These are phyloP conservation scores for Drepanosiphum platanoidis DNA, from an alignment of 2,888 invertebrate species.

Conservation along the genomic window DNA sequence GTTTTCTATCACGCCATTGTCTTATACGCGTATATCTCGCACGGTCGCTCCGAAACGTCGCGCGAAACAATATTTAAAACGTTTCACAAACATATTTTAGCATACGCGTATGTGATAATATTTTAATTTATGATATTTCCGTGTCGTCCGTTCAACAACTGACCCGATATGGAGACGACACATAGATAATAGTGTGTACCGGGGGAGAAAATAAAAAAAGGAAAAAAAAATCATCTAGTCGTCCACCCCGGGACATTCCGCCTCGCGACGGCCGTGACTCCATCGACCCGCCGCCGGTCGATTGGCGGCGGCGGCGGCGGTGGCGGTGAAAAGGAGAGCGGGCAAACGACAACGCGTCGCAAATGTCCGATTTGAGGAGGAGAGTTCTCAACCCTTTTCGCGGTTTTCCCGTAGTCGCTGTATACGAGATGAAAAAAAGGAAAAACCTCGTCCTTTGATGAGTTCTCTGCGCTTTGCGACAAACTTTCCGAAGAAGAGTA, in stretches of 20 bases:
- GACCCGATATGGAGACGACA: background rate
- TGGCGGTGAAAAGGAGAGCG: background rate
- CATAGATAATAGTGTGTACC: background rate
- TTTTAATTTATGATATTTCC: no score
- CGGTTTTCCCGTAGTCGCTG: background rate
- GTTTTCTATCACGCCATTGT: no score
- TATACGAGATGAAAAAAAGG: background rate
- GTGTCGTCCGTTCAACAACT: background rate
- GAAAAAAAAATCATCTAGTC: background rate
- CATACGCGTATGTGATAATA: no score
- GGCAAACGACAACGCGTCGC: background rate
- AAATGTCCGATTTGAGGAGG: background rate
- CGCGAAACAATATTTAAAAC: no score
- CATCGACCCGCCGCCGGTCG: no score
- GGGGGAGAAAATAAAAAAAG: no score
- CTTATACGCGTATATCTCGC: no score
- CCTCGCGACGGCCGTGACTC: background rate
- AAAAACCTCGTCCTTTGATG: background rate
- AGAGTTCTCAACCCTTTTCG: background rate
- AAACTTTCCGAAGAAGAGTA: background rate
- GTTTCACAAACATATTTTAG: no score
- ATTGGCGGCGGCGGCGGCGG: background rate
- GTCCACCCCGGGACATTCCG: background rate
- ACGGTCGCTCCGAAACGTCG: no score
- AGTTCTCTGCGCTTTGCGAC: background rate